phyloP scores from a whole-genome alignment of 2,113 vertebrate genomes.

The human (Homo sapiens) region GRCh38 chrX:128808501-128809000 shows the following conservation, averaged over 20 bases:
- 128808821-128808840: not conserved
- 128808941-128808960: not conserved
- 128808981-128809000: not conserved
- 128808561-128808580: slow-evolving; percentile 24
- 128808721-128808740: slow-evolving; percentile 12
- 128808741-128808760: not conserved
- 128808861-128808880: not conserved
- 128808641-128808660: slow-evolving; percentile 28
- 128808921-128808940: not conserved
- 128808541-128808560: not conserved
- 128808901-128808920: not conserved
- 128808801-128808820: slow-evolving; percentile 10
- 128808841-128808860: not conserved
- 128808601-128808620: slow-evolving; percentile 29
- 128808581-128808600: slow-evolving; percentile 40
- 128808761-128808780: not conserved
- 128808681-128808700: not conserved
- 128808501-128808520: not conserved
- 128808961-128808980: not conserved
- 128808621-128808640: not conserved
- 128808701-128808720: slow-evolving; percentile 26
- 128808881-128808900: slow-evolving; percentile 13
- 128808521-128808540: not conserved
- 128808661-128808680: not conserved
- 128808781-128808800: not conserved